Evolutionary conservation across 1,140 invertebrate genomes (phyloP).

Genomic region (Hyles vespertilio): DNA sequence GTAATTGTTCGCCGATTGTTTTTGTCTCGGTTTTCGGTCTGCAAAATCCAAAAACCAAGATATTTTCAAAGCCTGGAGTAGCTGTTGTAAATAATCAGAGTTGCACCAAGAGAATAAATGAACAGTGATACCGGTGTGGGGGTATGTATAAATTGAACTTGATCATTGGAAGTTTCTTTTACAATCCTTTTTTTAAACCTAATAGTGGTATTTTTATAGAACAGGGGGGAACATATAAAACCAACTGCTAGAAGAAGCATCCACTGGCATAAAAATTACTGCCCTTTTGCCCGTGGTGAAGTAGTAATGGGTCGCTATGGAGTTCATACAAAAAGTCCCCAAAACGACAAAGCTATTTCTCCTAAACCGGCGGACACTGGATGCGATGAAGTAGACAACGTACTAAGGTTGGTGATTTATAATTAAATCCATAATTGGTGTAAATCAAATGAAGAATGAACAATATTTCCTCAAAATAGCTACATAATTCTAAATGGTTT

Average conservation of each 20-base stretch:
- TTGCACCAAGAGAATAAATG: too few species aligned
- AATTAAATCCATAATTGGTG: not conserved
- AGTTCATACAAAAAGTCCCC: constrained; percentile 4
- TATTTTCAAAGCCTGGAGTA: too few species aligned
- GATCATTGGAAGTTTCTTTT: not conserved
- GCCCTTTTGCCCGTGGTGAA: constrained; percentile 12
- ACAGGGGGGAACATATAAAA: constrained; percentile 31
- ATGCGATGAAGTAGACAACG: constrained; percentile 54
- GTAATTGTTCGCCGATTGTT: too few species aligned
- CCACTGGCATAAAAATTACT: constrained; percentile 24
- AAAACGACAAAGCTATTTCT: not conserved
- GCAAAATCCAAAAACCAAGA: too few species aligned
- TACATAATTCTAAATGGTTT: too few species aligned
- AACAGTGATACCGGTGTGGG: too few species aligned
- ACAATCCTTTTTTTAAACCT: not conserved
- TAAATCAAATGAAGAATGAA: too few species aligned
- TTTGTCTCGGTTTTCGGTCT: too few species aligned
- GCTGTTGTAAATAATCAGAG: too few species aligned
- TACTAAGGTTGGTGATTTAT: constrained; percentile 38
- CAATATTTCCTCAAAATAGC: too few species aligned
- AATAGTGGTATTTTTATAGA: constrained; percentile 22
- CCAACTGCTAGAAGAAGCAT: constrained; percentile 45
- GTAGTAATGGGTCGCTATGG: constrained; percentile 41
- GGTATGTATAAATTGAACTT: too few species aligned
- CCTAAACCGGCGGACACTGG: constrained; percentile 15